phyloP scores from a whole-genome alignment of 2,113 vertebrate species.

The Phyllostomus hastatus region DNA sequence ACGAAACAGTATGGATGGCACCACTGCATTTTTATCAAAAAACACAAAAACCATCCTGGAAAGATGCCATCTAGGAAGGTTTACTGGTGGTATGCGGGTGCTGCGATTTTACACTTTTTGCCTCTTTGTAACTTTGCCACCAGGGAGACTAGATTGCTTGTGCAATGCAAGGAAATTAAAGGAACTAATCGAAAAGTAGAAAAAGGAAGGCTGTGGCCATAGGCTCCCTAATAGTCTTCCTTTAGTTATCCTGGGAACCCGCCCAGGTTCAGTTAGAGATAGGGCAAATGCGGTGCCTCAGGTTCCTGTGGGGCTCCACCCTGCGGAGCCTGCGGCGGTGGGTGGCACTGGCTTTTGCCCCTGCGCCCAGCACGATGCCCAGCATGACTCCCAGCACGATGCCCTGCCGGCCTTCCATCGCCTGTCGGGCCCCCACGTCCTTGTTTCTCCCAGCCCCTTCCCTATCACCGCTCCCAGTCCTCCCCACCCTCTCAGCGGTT shows the following conservation, averaged over 20 bases:
- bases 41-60: background rate
- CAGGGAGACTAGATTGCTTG: background rate
- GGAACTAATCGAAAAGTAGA: background rate
- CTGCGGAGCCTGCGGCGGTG: background rate
- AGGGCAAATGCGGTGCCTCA: background rate
- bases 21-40: background rate
- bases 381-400: background rate
- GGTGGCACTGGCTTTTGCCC: background rate
- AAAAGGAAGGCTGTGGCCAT: background rate
- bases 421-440: background rate
- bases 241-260: background rate
- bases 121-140: background rate
- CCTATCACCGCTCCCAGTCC: background rate
- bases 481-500: background rate
- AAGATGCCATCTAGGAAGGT: background rate
- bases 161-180: background rate
- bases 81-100: background rate
- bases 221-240: background rate
- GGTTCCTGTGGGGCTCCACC: background rate
- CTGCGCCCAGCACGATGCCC: fast-evolving
- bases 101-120: background rate
- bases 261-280: background rate
- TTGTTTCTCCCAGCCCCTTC: background rate
- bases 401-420: too few species aligned
- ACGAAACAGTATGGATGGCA: background rate